These are phyloP conservation scores for Strigops habroptila DNA, from an alignment of 2,113 vertebrate genomes.

Conservation along the genomic window DNA sequence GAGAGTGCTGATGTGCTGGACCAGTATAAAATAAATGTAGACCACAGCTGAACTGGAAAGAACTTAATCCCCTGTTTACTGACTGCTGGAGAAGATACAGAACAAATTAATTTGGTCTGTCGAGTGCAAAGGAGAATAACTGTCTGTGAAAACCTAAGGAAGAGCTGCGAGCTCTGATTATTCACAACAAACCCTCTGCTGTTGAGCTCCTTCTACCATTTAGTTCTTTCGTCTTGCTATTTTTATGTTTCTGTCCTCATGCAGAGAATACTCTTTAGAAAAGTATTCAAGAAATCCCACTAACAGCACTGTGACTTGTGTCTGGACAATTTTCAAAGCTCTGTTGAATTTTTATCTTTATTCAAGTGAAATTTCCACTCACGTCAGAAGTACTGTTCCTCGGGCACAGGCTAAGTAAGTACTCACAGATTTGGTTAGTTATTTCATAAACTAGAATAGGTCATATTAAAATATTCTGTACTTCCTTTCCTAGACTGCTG, in stretches of 20 bases:
- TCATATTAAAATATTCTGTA: background rate
- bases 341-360: background rate
- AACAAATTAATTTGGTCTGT: background rate
- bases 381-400: background rate
- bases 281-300: background rate
- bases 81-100: background rate
- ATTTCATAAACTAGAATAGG: background rate
- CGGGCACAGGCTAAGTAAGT: background rate
- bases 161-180: background rate
- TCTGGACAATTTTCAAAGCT: background rate
- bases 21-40: background rate
- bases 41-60: background rate
- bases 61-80: background rate
- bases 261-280: background rate
- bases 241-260: background rate
- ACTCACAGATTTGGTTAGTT: background rate
- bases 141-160: background rate
- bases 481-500: background rate
- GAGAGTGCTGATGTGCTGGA: background rate
- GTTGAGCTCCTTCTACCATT: background rate
- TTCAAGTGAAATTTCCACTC: background rate
- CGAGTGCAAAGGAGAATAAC: background rate
- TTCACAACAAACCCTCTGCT: background rate
- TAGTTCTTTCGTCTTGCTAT: background rate
- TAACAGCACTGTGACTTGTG: background rate